A percentile compares a stretch with the other conserved stretches of the same genome.
Evolutionary conservation across 1,140 invertebrate species (phyloP).

Genomic region (Drosophila obscura): DNA sequence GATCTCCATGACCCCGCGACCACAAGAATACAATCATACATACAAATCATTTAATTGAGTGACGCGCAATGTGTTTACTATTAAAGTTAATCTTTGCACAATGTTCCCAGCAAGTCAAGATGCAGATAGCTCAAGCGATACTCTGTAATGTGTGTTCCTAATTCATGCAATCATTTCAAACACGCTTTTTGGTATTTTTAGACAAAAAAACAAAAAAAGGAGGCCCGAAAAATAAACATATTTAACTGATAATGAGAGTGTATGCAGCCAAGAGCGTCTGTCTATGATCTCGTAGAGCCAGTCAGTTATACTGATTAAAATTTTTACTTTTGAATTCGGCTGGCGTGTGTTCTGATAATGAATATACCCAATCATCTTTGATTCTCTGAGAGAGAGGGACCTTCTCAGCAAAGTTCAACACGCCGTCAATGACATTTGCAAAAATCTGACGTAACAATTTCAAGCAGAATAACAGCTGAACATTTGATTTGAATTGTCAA

Average conservation of each 20-base stretch:
- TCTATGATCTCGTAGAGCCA: constrained; percentile 54
- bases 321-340: no score
- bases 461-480: constrained; percentile 7
- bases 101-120: constrained; percentile 30
- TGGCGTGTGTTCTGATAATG: constrained; percentile 36
- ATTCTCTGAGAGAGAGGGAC: constrained; percentile 7
- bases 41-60: constrained; percentile 33
- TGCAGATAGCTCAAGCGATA: constrained; percentile 18
- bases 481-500: constrained; percentile 10
- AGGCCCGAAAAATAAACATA: constrained; percentile 31
- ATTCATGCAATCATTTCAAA: constrained; percentile 34
- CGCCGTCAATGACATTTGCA: constrained; percentile 33
- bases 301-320: constrained; percentile 36
- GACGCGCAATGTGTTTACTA: constrained; percentile 59
- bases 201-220: constrained; percentile 28
- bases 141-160: constrained; percentile 10
- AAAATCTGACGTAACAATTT: constrained; percentile 41
- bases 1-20: constrained; percentile 38
- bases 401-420: constrained; percentile 26
- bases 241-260: constrained; percentile 29
- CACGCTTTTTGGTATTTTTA: constrained; percentile 26
- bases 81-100: constrained; percentile 36
- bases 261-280: constrained; percentile 54
- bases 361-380: constrained; percentile 20
- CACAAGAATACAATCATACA: constrained; percentile 41